A percentile compares a stretch with the other conserved stretches of the same genome.
These are phyloP conservation scores for Trichomalopsis sarcophagae DNA, from an alignment of 1,140 invertebrate genomes.

Conservation along the genomic window DNA sequence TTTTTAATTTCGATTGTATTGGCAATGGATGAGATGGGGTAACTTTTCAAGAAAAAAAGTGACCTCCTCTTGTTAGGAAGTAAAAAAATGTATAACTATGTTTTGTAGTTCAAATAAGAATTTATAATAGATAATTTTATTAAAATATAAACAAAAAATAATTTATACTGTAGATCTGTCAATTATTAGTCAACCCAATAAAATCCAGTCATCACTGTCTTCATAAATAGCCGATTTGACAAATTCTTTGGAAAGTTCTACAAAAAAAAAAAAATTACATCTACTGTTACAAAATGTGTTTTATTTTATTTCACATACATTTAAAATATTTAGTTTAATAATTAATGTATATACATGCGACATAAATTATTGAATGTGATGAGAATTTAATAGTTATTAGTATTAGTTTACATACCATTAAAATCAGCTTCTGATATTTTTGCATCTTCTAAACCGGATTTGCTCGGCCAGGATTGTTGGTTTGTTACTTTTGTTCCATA, in stretches of 20 bases:
- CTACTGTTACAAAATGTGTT: not conserved
- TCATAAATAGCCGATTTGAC: slow-evolving; percentile 63
- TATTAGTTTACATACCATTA: slow-evolving; percentile 61
- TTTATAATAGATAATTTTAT: slow-evolving; percentile 20
- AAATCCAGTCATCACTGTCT: slow-evolving; percentile 70
- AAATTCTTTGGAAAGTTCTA: slow-evolving; percentile 67
- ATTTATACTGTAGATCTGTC: not conserved
- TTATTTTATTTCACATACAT: not conserved
- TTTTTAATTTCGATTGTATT: too few relatives aligned
- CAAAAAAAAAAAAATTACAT: slow-evolving; percentile 54
- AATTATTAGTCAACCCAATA: slow-evolving; percentile 48
- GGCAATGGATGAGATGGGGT: too few relatives aligned
- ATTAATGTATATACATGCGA: too few relatives aligned
- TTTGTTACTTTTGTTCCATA: slow-evolving; percentile 55
- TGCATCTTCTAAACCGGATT: slow-evolving; percentile 54
- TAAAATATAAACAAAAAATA: not conserved
- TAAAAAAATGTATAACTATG: not conserved
- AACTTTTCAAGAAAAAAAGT: too few relatives aligned
- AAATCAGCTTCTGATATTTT: slow-evolving; percentile 63
- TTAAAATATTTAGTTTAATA: too few relatives aligned
- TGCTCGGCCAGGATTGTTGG: slow-evolving; percentile 44
- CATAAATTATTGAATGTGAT: not conserved
- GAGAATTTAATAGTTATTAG: not conserved
- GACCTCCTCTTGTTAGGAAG: not conserved
- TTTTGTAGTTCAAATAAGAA: too few relatives aligned